Conservation (phyloP, 2,113 vertebrate genomes). For the Myrmecobius fasciatus region DNA sequence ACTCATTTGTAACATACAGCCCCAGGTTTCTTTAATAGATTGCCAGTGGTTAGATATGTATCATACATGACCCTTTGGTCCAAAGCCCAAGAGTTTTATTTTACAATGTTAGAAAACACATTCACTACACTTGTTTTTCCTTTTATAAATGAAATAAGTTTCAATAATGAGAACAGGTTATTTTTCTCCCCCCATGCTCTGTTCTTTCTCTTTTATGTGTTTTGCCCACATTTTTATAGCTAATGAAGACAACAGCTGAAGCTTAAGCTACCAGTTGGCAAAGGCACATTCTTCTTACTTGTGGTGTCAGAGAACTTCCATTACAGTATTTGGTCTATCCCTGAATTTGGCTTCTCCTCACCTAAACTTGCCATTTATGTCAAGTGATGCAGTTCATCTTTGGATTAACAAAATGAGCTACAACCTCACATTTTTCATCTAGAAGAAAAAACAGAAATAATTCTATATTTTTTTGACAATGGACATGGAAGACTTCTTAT, state of each 20-base stretch:
- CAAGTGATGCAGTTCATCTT: background rate
- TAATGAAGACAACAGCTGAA: background rate
- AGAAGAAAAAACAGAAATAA: background rate
- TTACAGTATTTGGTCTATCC: constrained; percentile 10
- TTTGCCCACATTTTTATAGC: constrained; percentile 14
- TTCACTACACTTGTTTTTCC: background rate
- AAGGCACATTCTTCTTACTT: background rate
- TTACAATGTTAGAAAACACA: constrained; percentile 1
- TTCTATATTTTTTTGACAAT: background rate
- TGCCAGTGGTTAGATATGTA: background rate
- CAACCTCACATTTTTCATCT: rapidly evolving
- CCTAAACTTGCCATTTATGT: background rate
- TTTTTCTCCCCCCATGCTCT: background rate
- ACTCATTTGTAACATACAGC: background rate
- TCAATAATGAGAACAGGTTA: background rate
- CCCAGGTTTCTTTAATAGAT: background rate
- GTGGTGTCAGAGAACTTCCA: constrained; percentile 46
- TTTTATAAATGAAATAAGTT: constrained; percentile 2
- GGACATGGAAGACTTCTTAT: background rate
- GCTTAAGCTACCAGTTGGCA: background rate
- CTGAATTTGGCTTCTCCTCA: background rate
- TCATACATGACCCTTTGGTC: background rate
- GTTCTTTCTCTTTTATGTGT: background rate
- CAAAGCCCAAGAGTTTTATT: background rate
- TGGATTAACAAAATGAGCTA: constrained; percentile 7